phyloP scores from a whole-genome alignment of 1,140 invertebrate species.

The Holcopasites calliopsidis region DNA sequence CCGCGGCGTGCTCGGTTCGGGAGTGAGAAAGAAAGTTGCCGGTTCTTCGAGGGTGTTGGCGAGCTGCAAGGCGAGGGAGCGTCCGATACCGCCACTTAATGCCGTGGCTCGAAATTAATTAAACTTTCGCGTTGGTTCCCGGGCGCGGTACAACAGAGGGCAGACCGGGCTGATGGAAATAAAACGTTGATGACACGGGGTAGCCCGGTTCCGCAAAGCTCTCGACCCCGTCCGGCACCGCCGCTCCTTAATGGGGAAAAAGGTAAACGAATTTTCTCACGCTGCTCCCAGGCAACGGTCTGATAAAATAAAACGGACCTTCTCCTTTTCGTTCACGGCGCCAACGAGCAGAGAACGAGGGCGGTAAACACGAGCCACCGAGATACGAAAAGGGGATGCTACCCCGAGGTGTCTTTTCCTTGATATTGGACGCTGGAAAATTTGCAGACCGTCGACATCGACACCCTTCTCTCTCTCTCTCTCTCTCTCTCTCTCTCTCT shows the following conservation, averaged over 20 bases:
- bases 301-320: slow-evolving; percentile 69
- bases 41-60: slow-evolving; percentile 2
- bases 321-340: slow-evolving; percentile 14
- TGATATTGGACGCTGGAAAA: slow-evolving; percentile 4
- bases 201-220: slow-evolving; percentile 59
- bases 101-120: slow-evolving; percentile 69
- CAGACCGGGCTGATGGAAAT: slow-evolving; percentile 61
- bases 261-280: slow-evolving; percentile 74
- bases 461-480: background rate
- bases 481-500: too few relatives aligned
- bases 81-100: slow-evolving; percentile 66
- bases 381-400: slow-evolving; percentile 37
- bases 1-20: background rate
- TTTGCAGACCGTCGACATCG: slow-evolving; percentile 21
- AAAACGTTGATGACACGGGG: slow-evolving; percentile 72
- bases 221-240: slow-evolving; percentile 53
- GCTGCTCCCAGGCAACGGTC: slow-evolving; percentile 63
- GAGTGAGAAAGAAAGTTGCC: background rate
- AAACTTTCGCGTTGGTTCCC: slow-evolving; percentile 66
- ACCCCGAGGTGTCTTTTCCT: background rate
- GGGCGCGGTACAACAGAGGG: slow-evolving; percentile 8
- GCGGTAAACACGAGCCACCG: slow-evolving; percentile 25
- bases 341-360: slow-evolving; percentile 27
- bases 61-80: slow-evolving; percentile 4
- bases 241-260: slow-evolving; percentile 69